phyloP scores from a whole-genome alignment of 1,140 invertebrate genomes.

The Drosophila ercepeae region DNA sequence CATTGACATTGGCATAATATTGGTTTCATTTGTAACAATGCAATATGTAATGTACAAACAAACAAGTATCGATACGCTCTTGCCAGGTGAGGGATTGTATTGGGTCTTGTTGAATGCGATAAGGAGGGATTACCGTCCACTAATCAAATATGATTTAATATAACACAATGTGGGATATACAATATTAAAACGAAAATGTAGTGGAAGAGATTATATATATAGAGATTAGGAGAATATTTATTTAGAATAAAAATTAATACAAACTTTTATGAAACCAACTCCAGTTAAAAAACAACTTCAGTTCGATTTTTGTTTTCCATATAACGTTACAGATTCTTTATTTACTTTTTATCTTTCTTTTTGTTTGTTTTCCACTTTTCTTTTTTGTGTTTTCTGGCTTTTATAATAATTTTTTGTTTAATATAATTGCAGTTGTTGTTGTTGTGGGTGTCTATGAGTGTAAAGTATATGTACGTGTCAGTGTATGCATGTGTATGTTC shows the following conservation, averaged over 20 bases:
- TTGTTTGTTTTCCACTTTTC: constrained; percentile 55
- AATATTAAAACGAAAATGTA: too few relatives aligned
- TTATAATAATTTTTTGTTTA: constrained; percentile 77
- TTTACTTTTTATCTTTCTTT: constrained; percentile 62
- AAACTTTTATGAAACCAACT: too few relatives aligned
- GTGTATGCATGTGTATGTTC: constrained; percentile 29
- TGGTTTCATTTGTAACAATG: constrained; percentile 37
- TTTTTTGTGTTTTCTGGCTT: constrained; percentile 67
- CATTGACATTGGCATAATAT: constrained; percentile 47
- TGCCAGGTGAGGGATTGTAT: constrained; percentile 3
- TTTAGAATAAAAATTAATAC: background rate
- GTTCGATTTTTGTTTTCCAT: constrained; percentile 69
- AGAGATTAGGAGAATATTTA: too few relatives aligned
- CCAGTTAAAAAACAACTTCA: background rate
- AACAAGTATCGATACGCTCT: constrained; percentile 13
- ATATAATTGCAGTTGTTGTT: constrained; percentile 77
- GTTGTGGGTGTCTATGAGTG: constrained; percentile 47
- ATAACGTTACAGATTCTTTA: constrained; percentile 83
- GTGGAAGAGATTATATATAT: too few relatives aligned
- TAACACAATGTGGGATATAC: background rate
- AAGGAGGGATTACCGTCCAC: background rate
- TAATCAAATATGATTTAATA: background rate
- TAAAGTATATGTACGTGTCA: constrained; percentile 36
- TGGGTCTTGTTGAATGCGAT: constrained; percentile 6
- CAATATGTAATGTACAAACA: constrained; percentile 44